Conservation (phyloP, 2,888 invertebrate genomes). For the Trichogramma evanescens region DNA sequence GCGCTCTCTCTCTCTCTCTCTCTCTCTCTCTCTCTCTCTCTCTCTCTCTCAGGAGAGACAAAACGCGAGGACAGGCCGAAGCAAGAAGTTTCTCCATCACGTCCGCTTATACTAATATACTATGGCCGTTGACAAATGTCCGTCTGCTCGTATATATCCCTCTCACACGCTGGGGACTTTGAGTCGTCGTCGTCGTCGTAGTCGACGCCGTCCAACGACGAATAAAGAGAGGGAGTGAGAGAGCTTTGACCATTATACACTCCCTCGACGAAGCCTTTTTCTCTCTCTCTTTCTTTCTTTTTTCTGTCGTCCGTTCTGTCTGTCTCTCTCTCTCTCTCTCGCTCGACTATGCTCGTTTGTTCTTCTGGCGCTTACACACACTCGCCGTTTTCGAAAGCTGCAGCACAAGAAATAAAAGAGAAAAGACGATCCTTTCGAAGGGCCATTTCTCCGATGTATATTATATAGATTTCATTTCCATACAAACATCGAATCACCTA, state of each 20-base stretch:
- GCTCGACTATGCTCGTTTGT: not conserved
- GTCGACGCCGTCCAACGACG: no score
- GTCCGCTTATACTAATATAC: slow-evolving; percentile 4
- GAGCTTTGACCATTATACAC: not conserved
- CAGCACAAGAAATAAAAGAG: not conserved
- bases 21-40: slow-evolving; percentile 11
- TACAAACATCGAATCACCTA: no score
- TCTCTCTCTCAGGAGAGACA: slow-evolving; percentile 37
- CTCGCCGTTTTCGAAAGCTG: no score
- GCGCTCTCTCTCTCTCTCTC: not conserved
- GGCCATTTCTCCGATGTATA: not conserved
- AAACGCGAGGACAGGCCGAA: slow-evolving; percentile 19
- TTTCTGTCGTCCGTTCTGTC: not conserved
- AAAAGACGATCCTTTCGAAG: not conserved
- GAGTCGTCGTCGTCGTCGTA: no score
- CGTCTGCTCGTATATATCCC: slow-evolving; percentile 28
- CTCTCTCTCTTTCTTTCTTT: not conserved
- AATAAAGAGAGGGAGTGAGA: no score
- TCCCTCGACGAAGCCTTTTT: slow-evolving; percentile 17
- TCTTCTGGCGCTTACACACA: no score
- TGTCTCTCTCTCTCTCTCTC: slow-evolving; percentile 20
- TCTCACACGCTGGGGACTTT: no score
- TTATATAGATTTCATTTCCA: not conserved
- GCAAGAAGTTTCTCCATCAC: slow-evolving; percentile 5
- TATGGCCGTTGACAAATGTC: slow-evolving; percentile 43